Percentiles rank a stretch among this genome's conserved stretches.
These are phyloP conservation scores for Ips typographus DNA, from an alignment of 1,140 invertebrate genomes.

Conservation along the genomic window DNA sequence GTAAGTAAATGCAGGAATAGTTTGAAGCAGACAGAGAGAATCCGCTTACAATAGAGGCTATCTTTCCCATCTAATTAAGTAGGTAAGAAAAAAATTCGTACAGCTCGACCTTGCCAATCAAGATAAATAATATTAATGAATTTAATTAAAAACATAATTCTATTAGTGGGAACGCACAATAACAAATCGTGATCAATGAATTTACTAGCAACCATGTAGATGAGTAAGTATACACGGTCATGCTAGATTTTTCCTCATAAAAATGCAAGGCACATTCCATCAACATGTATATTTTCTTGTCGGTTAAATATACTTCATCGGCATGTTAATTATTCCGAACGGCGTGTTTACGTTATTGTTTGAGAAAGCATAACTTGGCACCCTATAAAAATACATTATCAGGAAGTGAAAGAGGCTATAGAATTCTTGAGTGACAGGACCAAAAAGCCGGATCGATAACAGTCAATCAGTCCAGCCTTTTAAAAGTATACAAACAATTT, in stretches of 20 bases:
- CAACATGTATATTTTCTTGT: constrained; percentile 1
- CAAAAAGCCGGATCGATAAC: neutral
- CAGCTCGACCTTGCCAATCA: neutral
- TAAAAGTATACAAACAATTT: neutral
- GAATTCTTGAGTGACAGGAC: neutral
- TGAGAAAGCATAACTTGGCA: neutral
- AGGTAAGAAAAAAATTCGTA: neutral
- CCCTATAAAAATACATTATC: constrained; percentile 4
- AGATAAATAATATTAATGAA: neutral
- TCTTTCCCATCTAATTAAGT: neutral
- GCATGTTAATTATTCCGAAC: constrained; percentile 1
- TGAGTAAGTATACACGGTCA: neutral
- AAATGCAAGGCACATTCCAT: neutral
- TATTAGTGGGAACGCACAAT: neutral
- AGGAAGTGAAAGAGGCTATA: neutral
- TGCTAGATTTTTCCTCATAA: neutral
- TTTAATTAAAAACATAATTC: neutral
- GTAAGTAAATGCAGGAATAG: no score
- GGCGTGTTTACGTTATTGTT: neutral
- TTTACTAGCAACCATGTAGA: neutral
- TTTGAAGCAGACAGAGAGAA: no score
- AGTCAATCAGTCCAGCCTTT: neutral
- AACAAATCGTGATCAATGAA: neutral
- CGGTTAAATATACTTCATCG: neutral
- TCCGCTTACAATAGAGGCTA: no score